Percentiles rank a stretch among this genome's conserved stretches.
phyloP scores from a whole-genome alignment of 35 echinoderm and acorn worm species.

The Nesometra sesokonis region DNA sequence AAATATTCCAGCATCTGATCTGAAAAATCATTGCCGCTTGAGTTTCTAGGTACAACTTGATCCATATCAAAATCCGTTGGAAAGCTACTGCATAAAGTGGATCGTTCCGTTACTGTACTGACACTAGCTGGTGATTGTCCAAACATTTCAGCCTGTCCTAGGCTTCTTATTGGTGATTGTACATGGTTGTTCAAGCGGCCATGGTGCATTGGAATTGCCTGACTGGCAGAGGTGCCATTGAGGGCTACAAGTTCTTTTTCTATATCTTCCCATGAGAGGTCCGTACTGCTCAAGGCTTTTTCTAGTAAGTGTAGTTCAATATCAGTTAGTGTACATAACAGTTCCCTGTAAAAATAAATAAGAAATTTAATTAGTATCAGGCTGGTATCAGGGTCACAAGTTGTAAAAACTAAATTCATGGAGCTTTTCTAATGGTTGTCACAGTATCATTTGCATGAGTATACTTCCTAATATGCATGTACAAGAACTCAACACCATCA shows the following conservation, averaged over 20 bases:
- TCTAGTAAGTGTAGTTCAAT: conserved; percentile 78
- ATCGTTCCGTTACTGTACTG: background rate
- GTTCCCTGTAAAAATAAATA: conserved; percentile 47
- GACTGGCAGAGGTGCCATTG: background rate
- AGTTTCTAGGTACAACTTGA: background rate
- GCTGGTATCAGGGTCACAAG: too few species aligned
- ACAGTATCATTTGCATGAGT: too few species aligned
- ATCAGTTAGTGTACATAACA: conserved; percentile 58
- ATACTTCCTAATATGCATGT: too few species aligned
- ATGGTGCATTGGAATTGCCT: background rate
- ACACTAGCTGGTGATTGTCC: background rate
- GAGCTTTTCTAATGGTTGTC: too few species aligned
- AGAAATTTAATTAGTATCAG: background rate
- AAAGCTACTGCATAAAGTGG: background rate
- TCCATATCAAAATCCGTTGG: background rate
- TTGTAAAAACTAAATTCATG: too few species aligned
- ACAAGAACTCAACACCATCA: too few species aligned
- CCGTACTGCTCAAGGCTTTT: conserved; percentile 69
- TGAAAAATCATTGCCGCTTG: background rate
- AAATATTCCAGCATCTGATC: background rate
- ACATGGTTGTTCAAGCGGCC: background rate
- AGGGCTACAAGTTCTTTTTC: conserved; percentile 48
- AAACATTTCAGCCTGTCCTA: background rate
- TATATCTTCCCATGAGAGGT: conserved; percentile 74
- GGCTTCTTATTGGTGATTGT: background rate